Evolutionary conservation across 2,113 vertebrate genomes (phyloP).

Genomic region (Azemiops feae): DNA sequence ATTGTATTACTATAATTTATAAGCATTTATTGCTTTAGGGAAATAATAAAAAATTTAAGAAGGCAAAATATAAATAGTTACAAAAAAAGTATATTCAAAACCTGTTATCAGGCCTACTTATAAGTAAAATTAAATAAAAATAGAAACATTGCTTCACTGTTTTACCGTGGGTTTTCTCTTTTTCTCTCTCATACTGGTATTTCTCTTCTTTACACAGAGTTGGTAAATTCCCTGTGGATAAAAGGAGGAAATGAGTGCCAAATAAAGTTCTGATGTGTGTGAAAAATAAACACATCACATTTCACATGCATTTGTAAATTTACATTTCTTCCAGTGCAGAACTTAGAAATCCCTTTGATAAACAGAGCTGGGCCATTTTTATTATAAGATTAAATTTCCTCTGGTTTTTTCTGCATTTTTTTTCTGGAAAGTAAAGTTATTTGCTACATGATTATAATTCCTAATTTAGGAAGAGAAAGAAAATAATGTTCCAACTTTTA

Average conservation of each 20-base stretch:
- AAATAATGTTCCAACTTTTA: not conserved
- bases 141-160: not conserved
- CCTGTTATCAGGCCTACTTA: not conserved
- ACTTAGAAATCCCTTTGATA: not conserved
- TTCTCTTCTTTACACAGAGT: not conserved
- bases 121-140: not conserved
- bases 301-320: not conserved
- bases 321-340: not conserved
- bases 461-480: not conserved
- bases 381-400: not conserved
- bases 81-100: not conserved
- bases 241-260: not conserved
- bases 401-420: not conserved
- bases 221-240: not conserved
- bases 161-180: not conserved
- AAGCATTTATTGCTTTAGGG: not conserved
- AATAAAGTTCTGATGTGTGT: not conserved
- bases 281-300: not conserved
- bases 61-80: not conserved
- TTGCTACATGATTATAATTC: not conserved
- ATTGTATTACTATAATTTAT: not conserved
- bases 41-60: not conserved
- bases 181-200: not conserved
- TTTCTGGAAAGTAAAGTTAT: not conserved
- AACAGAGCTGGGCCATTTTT: slow-evolving; percentile 5